Conservation (phyloP, 2,113 vertebrate species). For the Gavia stellata region DNA sequence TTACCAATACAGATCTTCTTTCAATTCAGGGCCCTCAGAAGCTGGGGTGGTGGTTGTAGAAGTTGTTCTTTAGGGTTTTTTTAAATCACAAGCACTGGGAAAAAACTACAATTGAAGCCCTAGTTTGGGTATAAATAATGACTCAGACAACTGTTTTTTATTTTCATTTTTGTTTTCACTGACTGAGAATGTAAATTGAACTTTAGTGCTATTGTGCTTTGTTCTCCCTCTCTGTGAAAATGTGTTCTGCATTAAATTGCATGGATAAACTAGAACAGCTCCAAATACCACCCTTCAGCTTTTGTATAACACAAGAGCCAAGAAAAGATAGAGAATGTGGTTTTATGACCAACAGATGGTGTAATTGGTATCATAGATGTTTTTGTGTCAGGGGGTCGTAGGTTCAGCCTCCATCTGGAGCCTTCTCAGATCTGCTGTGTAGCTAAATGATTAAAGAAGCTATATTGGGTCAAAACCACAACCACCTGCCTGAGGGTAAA, state of each 20-base stretch:
- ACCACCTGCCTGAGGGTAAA: constrained; percentile 49
- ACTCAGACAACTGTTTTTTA: constrained; percentile 73
- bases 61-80: neutral
- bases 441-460: constrained; percentile 61
- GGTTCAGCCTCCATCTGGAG: constrained; percentile 78
- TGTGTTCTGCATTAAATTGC: constrained; percentile 78
- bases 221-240: constrained; percentile 74
- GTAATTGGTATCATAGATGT: constrained; percentile 73
- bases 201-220: constrained; percentile 76
- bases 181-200: constrained; percentile 79
- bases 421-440: constrained; percentile 51
- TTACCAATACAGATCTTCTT: neutral
- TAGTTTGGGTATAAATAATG: constrained; percentile 58
- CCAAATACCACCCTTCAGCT: constrained; percentile 69
- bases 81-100: neutral
- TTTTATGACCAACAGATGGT: constrained; percentile 82
- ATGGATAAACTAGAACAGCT: constrained; percentile 67
- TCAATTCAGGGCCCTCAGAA: neutral
- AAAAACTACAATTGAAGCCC: constrained; percentile 34
- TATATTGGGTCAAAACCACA: constrained; percentile 49
- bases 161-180: constrained; percentile 80
- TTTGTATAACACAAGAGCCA: constrained; percentile 67
- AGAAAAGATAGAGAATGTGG: constrained; percentile 70
- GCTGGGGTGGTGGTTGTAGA: neutral
- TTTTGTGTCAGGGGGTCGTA: constrained; percentile 69